Evolutionary conservation across 1,140 invertebrate genomes (phyloP), one percentile per base, ranked within the genome.

Genomic region (Maconellicoccus hirsutus): DNA sequence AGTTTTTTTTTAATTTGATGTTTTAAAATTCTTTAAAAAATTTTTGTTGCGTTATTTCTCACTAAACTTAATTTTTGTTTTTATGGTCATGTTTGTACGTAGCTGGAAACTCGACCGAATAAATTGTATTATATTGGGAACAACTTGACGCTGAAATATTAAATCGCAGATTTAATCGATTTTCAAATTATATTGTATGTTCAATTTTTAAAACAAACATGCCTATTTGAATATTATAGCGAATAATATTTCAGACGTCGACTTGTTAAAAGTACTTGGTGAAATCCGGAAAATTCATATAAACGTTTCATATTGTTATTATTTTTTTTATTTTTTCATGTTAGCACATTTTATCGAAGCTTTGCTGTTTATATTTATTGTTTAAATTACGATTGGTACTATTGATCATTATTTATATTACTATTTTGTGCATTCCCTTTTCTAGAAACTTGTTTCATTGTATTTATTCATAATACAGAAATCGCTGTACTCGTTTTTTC

Each of bases 391-490:
- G 42, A 8, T 52, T 16, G 16, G 16, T 52, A 52, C 3, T 19
- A 52, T 52, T 52, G 2, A 52, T 52, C 42, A 16, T 52, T 16
- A 14, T 52, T 52, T 52, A 16, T 52, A 52, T 16, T 52, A 52
- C 3, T 52, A 52, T 33, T 33, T 33, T 52, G 42, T 52, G 42
- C 42, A 19, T 66, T 66, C 61, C n/a, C 25, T 26, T 66, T 66
- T 66, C 19, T 23, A 66, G 61, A 66, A 66, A 66, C 61, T 25
- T 66, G 21, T 66, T 66, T 66, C 61, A 66, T 10, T 23, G 61
- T 66, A 66, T 66, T 66, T 66, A 66, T 23, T 23, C 61, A 19
- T 59, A 23, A 66, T 23, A 66, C 22, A 25, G 61, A 23, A 26
- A 16, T 66, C 19, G 10, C 61, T 66, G 61, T 66, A 66, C 10